Base-by-base conservation (phyloP, 1,140 invertebrate genomes). In the Drosophila rufa region DNA sequence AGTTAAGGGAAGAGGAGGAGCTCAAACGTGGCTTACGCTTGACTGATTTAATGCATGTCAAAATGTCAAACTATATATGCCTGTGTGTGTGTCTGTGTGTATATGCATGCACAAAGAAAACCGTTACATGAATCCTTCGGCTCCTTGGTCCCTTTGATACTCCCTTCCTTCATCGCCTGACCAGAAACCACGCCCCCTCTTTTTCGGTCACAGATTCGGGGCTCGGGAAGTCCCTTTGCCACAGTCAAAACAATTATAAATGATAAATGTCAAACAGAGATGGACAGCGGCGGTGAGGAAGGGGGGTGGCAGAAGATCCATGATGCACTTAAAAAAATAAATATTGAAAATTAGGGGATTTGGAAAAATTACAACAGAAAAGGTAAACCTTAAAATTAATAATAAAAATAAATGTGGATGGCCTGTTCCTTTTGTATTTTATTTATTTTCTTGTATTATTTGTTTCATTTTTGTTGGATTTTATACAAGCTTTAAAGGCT, bases 31-130 rank as follows among this genome's bases (percentile, higher is more conserved):
- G 77, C 50, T 79, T 81, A 80, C 73, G 71, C 84, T 80, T 80
- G 84, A 84, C 84, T 87, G 83, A 87, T 89, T 84, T 87, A 89
- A 87, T 89, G 84, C 84, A 87, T 87, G 80, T 87, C 84, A 87
- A 82, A 86, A 82, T 89, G 83, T 87, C 84, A 87, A 87, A 87
- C 89, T 87, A 87, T 87, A 68, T 87, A 66, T 66, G 8, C 30
- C 3, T 36, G 5, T 50, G 2, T 12, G 4, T 51, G n/a, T 53
- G 9, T 19, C 2, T 36, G 5, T 50, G 4, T 12, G 9, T 50
- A 2, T 51, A 11, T 53, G 9, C 14, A 78, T 87, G 84, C 66
- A 80, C 85, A 89, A 89, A 87, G 80, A 68, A 71, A 67, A 51
- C 59, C 53, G 64, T 71, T 71, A 50, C 67, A 58, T 30, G 51